Conservation (phyloP, 2,888 invertebrate genomes). For the Aproaerema taeniolella region DNA sequence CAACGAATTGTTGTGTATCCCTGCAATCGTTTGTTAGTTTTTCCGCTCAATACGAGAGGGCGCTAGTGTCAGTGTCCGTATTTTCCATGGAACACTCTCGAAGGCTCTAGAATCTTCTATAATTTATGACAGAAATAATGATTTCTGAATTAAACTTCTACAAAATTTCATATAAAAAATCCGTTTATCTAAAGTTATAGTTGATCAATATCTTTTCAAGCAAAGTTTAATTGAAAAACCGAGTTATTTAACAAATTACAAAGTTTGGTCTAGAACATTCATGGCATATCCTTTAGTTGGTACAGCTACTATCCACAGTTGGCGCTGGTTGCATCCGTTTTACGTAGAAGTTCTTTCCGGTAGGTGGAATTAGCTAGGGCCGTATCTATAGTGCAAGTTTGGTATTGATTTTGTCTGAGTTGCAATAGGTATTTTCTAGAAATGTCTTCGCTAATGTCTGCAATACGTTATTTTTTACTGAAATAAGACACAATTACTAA, state of each 20-base stretch:
- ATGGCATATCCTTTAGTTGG: conserved; percentile 40
- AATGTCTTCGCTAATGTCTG: not conserved
- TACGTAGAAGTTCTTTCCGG: conserved; percentile 3
- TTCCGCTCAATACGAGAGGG: conserved; percentile 32
- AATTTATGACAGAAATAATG: conserved; percentile 16
- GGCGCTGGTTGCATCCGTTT: conserved; percentile 45
- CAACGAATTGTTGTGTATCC: not conserved
- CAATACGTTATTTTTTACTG: not conserved
- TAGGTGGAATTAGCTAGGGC: not conserved
- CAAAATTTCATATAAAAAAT: not conserved
- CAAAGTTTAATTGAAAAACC: conserved; percentile 24
- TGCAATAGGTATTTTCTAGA: conserved; percentile 5
- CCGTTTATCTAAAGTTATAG: too few species aligned
- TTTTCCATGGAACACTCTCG: conserved; percentile 34
- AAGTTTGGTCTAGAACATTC: conserved; percentile 51
- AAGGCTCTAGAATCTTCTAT: conserved; percentile 51
- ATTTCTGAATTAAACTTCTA: not conserved
- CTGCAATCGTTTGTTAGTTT: conserved; percentile 20
- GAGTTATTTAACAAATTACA: conserved; percentile 14
- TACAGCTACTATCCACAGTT: conserved; percentile 33
- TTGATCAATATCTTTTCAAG: not conserved
- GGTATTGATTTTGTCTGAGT: conserved; percentile 17
- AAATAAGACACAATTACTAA: too few species aligned
- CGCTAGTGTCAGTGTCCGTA: conserved; percentile 22
- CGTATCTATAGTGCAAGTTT: conserved; percentile 13